These are phyloP conservation scores for Orientallactaga sibirica DNA, from an alignment of 2,797 vertebrate genomes.

Conservation along the genomic window DNA sequence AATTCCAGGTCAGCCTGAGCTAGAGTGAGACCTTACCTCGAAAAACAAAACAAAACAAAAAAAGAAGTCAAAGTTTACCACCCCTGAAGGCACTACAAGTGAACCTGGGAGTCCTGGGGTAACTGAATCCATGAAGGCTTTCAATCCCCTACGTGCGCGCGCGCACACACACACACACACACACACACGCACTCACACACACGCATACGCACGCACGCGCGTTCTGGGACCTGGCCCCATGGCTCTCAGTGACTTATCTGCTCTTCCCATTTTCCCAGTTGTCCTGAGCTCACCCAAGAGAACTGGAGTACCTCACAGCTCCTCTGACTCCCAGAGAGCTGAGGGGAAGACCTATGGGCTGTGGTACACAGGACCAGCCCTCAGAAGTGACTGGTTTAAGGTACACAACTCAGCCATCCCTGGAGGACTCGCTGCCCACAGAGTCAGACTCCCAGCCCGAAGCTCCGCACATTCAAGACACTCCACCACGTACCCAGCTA, in stretches of 20 bases:
- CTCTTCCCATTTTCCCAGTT: neutral
- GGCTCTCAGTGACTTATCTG: neutral
- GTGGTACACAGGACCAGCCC: fast-evolving
- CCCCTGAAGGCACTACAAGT: neutral
- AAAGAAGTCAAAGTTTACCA: neutral
- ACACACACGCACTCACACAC: no score
- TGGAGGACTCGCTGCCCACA: neutral
- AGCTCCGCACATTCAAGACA: no score
- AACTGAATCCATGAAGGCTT: neutral
- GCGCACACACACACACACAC: no score
- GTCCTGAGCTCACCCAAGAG: fast-evolving
- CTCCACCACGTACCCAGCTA: neutral
- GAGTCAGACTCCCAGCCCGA: neutral
- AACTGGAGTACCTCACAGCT: neutral
- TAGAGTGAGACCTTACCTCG: no score
- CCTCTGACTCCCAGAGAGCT: neutral
- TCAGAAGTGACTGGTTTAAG: neutral
- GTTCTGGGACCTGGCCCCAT: neutral
- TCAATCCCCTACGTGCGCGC: neutral
- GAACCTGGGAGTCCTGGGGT: neutral
- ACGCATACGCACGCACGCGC: no score
- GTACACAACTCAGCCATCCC: neutral
- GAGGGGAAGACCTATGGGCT: neutral
- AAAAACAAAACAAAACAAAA: no score
- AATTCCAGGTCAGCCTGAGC: no score